Evolutionary conservation across 2,888 invertebrate species (phyloP).

Genomic region (Scaptodrosophila latifasciaeformis): DNA sequence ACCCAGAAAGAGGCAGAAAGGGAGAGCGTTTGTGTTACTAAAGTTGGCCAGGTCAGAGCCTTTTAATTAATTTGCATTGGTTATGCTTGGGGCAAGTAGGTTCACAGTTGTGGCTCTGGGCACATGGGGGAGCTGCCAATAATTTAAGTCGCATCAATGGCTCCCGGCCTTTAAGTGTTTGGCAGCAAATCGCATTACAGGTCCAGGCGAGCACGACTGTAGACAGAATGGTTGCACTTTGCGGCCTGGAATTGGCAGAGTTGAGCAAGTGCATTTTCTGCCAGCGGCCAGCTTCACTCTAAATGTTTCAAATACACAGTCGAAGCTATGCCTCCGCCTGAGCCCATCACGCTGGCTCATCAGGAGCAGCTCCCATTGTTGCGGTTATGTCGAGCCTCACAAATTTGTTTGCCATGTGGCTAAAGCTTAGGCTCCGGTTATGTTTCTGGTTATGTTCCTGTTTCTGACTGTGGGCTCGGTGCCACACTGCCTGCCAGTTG

Average conservation of each 20-base stretch:
- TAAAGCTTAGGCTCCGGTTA: no score
- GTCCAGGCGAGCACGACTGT: constrained; percentile 7
- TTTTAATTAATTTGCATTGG: constrained; percentile 56
- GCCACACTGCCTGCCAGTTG: constrained; percentile 19
- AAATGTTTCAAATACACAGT: neutral
- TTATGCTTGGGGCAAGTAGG: neutral
- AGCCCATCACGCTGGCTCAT: no score
- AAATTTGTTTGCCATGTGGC: constrained; percentile 2
- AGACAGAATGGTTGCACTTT: constrained; percentile 10
- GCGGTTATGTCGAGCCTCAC: neutral
- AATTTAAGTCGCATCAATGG: constrained; percentile 38
- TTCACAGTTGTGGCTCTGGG: no score
- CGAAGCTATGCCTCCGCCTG: no score
- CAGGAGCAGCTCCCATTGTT: constrained; percentile 1
- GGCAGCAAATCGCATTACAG: constrained; percentile 50
- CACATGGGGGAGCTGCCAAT: no score
- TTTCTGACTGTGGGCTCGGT: no score
- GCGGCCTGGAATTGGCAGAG: neutral
- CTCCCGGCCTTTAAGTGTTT: constrained; percentile 36
- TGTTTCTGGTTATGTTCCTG: no score
- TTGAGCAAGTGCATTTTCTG: constrained; percentile 15
- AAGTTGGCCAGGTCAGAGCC: no score
- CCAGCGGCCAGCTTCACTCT: neutral
- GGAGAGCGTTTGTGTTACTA: no score
- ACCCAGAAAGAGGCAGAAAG: no score